These are phyloP conservation scores for Drosophila macrospina DNA, from an alignment of 2,888 invertebrate species.

Conservation along the genomic window DNA sequence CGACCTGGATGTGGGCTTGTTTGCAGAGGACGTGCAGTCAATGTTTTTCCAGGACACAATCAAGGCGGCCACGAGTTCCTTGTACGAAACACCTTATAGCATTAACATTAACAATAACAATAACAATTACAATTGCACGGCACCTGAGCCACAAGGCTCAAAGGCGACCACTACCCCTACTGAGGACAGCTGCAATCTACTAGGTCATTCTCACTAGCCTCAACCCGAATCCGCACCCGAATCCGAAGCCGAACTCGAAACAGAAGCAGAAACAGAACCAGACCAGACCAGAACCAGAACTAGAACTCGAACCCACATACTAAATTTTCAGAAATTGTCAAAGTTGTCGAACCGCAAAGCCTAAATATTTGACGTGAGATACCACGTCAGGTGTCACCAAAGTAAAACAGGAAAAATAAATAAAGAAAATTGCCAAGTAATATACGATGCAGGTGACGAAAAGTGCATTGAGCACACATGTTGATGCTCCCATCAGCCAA, in stretches of 20 bases:
- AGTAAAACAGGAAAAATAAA: conserved; percentile 1
- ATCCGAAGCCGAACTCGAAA: background rate
- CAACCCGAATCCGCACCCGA: background rate
- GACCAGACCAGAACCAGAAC: background rate
- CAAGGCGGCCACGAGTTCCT: background rate
- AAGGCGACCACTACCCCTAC: background rate
- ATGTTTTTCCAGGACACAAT: conserved; percentile 6
- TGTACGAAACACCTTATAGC: background rate
- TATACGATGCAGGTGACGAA: background rate
- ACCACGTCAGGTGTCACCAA: conserved; percentile 14
- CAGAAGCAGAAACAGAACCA: background rate
- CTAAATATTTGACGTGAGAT: conserved; percentile 55
- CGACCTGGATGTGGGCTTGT: conserved; percentile 2
- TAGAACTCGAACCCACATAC: background rate
- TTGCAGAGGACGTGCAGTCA: conserved; percentile 4
- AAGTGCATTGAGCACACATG: conserved; percentile 25
- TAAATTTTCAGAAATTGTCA: conserved; percentile 38
- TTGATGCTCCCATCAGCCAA: conserved; percentile 23
- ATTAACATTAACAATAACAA: background rate
- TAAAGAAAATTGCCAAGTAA: conserved; percentile 15
- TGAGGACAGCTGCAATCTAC: conserved; percentile 35
- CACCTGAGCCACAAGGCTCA: background rate
- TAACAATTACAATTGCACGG: background rate
- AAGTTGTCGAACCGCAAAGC: conserved; percentile 24
- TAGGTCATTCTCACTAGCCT: conserved; percentile 46